Percentiles rank a stretch among this genome's conserved stretches.
These are phyloP conservation scores for Idaea dimidiata DNA, from an alignment of 2,888 invertebrate species.

Conservation along the genomic window DNA sequence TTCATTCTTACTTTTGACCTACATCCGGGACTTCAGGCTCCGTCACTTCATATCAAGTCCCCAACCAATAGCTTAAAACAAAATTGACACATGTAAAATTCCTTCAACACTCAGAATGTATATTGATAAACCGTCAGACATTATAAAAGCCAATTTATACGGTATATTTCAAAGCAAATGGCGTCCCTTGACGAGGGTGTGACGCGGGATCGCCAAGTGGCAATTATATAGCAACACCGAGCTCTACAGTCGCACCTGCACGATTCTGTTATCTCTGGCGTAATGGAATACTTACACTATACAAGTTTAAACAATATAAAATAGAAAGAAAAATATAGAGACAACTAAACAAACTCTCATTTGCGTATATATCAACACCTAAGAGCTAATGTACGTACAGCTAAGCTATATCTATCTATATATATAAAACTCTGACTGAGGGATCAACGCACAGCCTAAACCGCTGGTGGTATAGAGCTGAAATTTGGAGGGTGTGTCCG, in stretches of 20 bases:
- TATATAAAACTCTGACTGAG: too few relatives aligned
- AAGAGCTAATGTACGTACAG: too few relatives aligned
- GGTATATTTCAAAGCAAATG: constrained; percentile 58
- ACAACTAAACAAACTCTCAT: neutral
- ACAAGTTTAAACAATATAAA: neutral
- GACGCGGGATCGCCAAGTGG: constrained; percentile 58
- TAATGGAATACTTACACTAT: neutral
- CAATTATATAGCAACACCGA: constrained; percentile 54
- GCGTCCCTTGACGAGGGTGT: constrained; percentile 62
- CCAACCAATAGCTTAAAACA: constrained; percentile 3
- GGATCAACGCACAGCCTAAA: too few relatives aligned
- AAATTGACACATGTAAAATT: constrained; percentile 19
- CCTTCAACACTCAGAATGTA: constrained; percentile 23
- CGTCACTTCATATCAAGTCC: neutral
- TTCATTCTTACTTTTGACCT: neutral
- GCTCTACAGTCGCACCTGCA: constrained; percentile 38
- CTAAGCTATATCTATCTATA: too few relatives aligned
- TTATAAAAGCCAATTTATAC: constrained; percentile 55
- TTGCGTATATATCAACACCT: too few relatives aligned
- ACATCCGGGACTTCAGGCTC: neutral
- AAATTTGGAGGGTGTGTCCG: too few relatives aligned
- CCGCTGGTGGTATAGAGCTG: too few relatives aligned
- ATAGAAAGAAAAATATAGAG: neutral
- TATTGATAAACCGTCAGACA: constrained; percentile 49
- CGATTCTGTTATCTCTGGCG: constrained; percentile 23